Base-by-base conservation (phyloP, 2,113 vertebrate genomes). In the Oryzias javanicus region DNA sequence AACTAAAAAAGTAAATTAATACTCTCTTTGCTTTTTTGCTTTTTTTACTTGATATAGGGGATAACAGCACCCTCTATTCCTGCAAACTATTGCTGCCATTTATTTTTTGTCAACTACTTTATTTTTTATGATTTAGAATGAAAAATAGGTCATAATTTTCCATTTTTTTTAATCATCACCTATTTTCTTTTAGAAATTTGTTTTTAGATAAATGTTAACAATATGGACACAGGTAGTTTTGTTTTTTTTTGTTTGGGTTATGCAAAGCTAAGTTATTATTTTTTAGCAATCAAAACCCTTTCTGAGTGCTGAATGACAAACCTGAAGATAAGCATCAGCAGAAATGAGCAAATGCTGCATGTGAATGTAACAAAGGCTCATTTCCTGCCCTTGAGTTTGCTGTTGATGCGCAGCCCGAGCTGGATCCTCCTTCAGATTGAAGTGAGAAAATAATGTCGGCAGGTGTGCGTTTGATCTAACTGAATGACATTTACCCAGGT, bases 341-440 rank as follows among this genome's bases (percentile, higher is more conserved):
- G 78, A 80, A 79, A 77, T 76, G 70, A 85, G 69, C 61, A 72
- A 72, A 59, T 27, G 74, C 60, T 54, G 66, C 50, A 57, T 59
- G 53, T 55, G 59, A 78, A 74, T 73, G 61, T 78, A 71, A 81
- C 80, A 76, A 80, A 59, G 61, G 61, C 73, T 86, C 67, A 85
- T 86, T 86, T 86, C 79, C 70, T 79, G 79, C 72, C 75, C 73
- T 82, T 79, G 79, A 81, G 64, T 78, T 78, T 60, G 79, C 64
- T 78, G 80, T 72, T 79, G 75, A 78, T 65, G 70, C 10, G 16
- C 64, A 15, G 65, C 72, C 47, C 55, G 49, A 68, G 74, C 74
- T 58, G 65, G 67, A 55, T 60, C 51, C 79, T 73, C 58, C 53
- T 80, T 60, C 52, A 57, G 53, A 74, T 61, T 84, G 75, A 79